Conservation (phyloP, 2,888 invertebrate genomes). For the Lysandra coridon region DNA sequence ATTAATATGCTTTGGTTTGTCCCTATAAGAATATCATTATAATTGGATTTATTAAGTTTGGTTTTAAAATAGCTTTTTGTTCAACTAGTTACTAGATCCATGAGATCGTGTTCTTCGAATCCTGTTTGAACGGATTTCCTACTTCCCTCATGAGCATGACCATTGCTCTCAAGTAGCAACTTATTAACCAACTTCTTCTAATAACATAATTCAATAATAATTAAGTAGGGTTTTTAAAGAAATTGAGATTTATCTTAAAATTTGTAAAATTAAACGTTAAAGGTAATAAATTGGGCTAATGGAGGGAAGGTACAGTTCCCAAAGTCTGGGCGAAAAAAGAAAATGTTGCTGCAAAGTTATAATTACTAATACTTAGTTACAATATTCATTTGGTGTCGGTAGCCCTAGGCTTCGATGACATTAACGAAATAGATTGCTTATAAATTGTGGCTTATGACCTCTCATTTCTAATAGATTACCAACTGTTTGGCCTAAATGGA, state of each 20-base stretch:
- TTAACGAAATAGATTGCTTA: background rate
- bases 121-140: background rate
- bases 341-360: too few species aligned
- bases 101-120: background rate
- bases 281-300: background rate
- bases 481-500: background rate
- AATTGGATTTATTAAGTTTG: background rate
- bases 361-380: background rate
- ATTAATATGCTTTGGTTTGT: too few species aligned
- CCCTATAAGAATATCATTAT: too few species aligned
- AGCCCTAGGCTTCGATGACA: background rate
- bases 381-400: background rate
- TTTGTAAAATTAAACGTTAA: too few species aligned
- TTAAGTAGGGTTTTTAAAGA: too few species aligned
- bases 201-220: background rate
- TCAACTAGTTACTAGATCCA: too few species aligned
- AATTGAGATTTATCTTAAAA: background rate
- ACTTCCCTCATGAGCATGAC: background rate
- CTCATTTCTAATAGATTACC: background rate
- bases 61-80: background rate
- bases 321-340: background rate
- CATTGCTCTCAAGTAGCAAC: background rate
- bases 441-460: background rate
- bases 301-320: too few species aligned
- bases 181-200: background rate